phyloP scores from a whole-genome alignment of 2,888 invertebrate species.

The Tachina lurida region DNA sequence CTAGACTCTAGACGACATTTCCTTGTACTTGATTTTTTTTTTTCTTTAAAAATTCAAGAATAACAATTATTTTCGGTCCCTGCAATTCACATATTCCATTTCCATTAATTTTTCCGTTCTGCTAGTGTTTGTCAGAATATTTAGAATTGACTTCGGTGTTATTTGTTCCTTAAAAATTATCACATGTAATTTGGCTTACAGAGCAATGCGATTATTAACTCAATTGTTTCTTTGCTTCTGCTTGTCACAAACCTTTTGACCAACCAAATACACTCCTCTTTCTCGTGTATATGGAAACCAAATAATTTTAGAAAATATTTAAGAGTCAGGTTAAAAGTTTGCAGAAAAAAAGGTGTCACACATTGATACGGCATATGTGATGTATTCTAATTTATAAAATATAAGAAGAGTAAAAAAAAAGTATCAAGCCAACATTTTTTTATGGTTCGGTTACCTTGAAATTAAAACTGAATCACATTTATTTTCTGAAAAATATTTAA shows the following conservation, averaged over 20 bases:
- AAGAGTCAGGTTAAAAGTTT: constrained; percentile 33
- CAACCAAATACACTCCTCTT: background rate
- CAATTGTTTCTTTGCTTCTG: background rate
- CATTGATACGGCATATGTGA: constrained; percentile 34
- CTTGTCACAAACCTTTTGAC: background rate
- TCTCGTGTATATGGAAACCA: background rate
- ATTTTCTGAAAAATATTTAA: constrained; percentile 33
- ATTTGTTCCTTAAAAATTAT: too few relatives aligned
- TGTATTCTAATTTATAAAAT: constrained; percentile 52
- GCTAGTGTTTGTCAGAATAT: too few relatives aligned
- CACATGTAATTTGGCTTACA: too few relatives aligned
- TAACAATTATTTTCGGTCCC: too few relatives aligned
- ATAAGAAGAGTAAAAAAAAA: background rate
- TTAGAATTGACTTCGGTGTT: too few relatives aligned
- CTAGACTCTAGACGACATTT: too few relatives aligned
- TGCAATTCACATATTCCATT: too few relatives aligned
- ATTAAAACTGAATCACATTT: constrained; percentile 67
- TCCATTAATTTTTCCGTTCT: too few relatives aligned
- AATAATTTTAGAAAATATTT: background rate
- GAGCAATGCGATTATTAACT: too few relatives aligned
- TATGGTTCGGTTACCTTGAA: constrained; percentile 59
- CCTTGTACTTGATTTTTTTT: too few relatives aligned
- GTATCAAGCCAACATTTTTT: background rate
- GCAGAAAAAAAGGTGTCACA: constrained; percentile 39
- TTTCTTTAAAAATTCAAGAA: too few relatives aligned